A percentile compares a stretch with the other conserved stretches of the same genome.
Evolutionary conservation across 2,797 vertebrate species (phyloP).

Genomic region (Sciaenops ocellatus): DNA sequence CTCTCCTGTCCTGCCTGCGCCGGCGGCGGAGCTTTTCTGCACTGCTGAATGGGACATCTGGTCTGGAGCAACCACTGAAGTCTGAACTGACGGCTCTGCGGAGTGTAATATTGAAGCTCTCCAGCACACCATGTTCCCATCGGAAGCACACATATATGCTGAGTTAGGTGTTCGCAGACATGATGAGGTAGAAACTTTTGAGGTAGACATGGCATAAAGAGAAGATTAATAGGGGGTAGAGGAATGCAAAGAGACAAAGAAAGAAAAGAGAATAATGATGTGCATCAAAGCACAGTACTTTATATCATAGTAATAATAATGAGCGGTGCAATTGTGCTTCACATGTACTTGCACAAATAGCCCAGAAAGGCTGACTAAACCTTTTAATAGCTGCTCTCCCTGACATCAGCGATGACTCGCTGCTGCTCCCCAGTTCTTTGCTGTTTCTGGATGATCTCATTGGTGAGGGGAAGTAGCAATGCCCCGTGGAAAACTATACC

Average conservation of each 20-base stretch:
- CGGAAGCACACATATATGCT: slow-evolving; percentile 63
- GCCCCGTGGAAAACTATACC: slow-evolving; percentile 71
- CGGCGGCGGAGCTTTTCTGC: slow-evolving; percentile 42
- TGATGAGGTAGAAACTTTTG: slow-evolving; percentile 67
- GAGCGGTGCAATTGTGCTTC: slow-evolving; percentile 41
- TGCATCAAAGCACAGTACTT: slow-evolving; percentile 56
- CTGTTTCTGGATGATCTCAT: slow-evolving; percentile 73
- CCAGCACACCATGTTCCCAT: slow-evolving; percentile 50
- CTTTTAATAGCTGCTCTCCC: slow-evolving; percentile 52
- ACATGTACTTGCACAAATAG: slow-evolving; percentile 42
- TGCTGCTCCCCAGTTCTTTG: slow-evolving; percentile 30
- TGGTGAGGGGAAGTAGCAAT: slow-evolving; percentile 63
- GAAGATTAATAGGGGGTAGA: slow-evolving; percentile 58
- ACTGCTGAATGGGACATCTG: slow-evolving; percentile 69
- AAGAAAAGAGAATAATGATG: slow-evolving; percentile 45
- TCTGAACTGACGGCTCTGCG: slow-evolving; percentile 70
- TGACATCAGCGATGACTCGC: slow-evolving; percentile 67
- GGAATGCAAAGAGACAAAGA: slow-evolving; percentile 33
- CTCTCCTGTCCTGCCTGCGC: slow-evolving; percentile 52
- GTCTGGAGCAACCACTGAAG: slow-evolving; percentile 56
- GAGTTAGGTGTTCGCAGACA: slow-evolving; percentile 66
- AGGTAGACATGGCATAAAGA: slow-evolving; percentile 58
- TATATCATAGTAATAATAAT: slow-evolving; percentile 51
- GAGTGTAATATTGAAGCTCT: slow-evolving; percentile 57
- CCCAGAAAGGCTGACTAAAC: slow-evolving; percentile 60